Conservation (phyloP, 2,888 invertebrate species). For the Lithodes maja region DNA sequence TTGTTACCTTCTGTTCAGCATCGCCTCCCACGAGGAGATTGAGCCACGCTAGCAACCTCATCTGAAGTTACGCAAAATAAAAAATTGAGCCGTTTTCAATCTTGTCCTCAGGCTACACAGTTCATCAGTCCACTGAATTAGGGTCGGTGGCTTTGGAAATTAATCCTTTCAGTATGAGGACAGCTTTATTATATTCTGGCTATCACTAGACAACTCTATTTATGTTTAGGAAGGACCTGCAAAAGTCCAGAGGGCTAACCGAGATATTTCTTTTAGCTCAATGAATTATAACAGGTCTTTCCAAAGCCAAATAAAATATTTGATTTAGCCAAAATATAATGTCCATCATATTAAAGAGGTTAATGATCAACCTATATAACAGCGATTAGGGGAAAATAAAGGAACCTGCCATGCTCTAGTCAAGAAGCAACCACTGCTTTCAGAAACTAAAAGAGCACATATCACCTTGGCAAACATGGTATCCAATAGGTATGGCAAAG, state of each 20-base stretch:
- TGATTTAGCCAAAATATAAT: too few relatives aligned
- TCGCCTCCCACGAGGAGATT: conserved; percentile 59
- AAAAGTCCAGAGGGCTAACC: not conserved
- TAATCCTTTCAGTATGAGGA: not conserved
- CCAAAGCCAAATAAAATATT: not conserved
- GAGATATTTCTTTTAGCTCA: not conserved
- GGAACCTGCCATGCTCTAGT: too few relatives aligned
- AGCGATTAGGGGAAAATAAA: too few relatives aligned
- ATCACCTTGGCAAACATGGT: too few relatives aligned
- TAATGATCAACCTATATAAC: too few relatives aligned
- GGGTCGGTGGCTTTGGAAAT: not conserved
- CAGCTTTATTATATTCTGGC: not conserved
- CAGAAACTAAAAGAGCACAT: too few relatives aligned
- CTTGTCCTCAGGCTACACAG: not conserved
- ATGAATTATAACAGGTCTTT: not conserved
- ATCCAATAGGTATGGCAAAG: too few relatives aligned
- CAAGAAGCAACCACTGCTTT: too few relatives aligned
- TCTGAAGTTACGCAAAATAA: conserved; percentile 66
- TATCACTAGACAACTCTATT: not conserved
- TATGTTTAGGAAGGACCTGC: not conserved
- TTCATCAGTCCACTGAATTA: not conserved
- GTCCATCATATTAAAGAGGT: too few relatives aligned
- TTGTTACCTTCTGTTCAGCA: conserved; percentile 68
- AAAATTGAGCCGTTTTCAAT: conserved; percentile 1
- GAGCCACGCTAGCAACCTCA: conserved; percentile 70